These are phyloP conservation scores for Genyomyrus donnyi DNA, from an alignment of 2,113 vertebrate species.

Conservation along the genomic window DNA sequence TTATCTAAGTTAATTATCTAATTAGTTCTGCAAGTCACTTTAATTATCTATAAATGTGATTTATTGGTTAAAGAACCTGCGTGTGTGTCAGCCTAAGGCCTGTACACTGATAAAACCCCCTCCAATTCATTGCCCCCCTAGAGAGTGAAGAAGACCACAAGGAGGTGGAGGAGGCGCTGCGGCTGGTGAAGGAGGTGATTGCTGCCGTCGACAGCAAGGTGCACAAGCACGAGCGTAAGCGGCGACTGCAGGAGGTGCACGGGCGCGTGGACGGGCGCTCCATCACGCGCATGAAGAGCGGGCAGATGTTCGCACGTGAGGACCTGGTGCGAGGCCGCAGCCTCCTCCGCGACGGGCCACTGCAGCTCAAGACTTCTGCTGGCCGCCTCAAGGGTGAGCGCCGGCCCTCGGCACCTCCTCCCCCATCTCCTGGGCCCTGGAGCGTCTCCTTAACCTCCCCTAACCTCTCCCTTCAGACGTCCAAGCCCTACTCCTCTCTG, in stretches of 20 bases:
- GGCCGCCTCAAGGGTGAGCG: conserved; percentile 76
- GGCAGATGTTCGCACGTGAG: conserved; percentile 89
- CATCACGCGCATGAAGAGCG: conserved; percentile 90
- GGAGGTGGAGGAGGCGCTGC: conserved; percentile 66
- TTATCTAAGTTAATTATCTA: not conserved
- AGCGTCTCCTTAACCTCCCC: not conserved
- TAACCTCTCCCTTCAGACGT: conserved; percentile 61
- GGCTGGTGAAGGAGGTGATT: conserved; percentile 76
- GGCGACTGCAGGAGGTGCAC: conserved; percentile 75
- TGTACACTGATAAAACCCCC: not conserved
- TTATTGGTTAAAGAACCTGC: not conserved
- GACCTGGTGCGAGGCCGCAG: conserved; percentile 73
- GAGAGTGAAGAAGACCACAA: conserved; percentile 71
- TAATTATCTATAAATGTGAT: not conserved
- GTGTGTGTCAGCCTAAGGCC: not conserved
- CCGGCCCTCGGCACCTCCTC: not conserved
- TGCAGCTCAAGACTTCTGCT: conserved; percentile 69
- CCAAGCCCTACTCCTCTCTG: conserved; percentile 81
- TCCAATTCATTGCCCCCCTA: conserved; percentile 28
- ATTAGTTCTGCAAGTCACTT: not conserved
- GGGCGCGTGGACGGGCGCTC: conserved; percentile 82
- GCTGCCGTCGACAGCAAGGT: conserved; percentile 77
- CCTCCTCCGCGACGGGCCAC: conserved; percentile 73
- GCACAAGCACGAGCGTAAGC: conserved; percentile 80
- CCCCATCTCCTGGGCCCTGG: not conserved